A percentile compares a stretch with the other conserved stretches of the same genome.
Evolutionary conservation across 2,113 vertebrate species (phyloP).

Genomic region (Elanus axillaris): DNA sequence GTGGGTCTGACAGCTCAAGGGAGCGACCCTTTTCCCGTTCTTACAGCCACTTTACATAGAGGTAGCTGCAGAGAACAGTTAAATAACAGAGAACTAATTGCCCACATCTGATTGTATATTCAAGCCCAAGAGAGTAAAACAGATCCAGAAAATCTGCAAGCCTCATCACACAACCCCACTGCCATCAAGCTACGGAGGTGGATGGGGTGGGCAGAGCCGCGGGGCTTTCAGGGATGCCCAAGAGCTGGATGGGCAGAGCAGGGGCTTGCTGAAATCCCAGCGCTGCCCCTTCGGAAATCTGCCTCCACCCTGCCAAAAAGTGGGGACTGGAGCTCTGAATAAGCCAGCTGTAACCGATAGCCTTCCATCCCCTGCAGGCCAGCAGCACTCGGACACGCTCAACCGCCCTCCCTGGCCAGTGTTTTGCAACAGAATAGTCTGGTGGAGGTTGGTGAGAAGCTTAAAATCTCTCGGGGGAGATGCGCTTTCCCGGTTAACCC

Average conservation of each 20-base stretch:
- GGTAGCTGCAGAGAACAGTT: not conserved
- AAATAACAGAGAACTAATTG: not conserved
- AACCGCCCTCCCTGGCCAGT: not conserved
- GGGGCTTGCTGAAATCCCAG: not conserved
- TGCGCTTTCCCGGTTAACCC: not conserved
- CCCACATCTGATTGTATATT: not conserved
- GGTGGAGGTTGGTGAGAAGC: not conserved
- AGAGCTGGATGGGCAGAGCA: not conserved
- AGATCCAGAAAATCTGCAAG: not conserved
- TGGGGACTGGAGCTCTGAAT: not conserved
- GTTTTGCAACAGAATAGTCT: not conserved
- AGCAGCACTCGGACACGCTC: not conserved
- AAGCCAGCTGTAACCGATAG: not conserved
- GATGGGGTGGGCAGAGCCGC: not conserved
- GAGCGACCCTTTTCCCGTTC: not conserved
- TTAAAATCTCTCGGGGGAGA: not conserved
- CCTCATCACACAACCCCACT: accelerated
- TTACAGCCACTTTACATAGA: not conserved
- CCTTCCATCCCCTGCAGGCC: not conserved
- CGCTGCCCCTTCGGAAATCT: not conserved
- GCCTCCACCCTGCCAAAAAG: not conserved
- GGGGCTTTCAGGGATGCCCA: too few species aligned
- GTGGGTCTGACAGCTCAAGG: not conserved
- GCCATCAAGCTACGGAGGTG: not conserved
- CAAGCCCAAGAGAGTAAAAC: not conserved